Percentiles rank a stretch among this genome's conserved stretches.
Evolutionary conservation across 2,797 vertebrate species (phyloP).

Genomic region (Rhyacichthys aspro): DNA sequence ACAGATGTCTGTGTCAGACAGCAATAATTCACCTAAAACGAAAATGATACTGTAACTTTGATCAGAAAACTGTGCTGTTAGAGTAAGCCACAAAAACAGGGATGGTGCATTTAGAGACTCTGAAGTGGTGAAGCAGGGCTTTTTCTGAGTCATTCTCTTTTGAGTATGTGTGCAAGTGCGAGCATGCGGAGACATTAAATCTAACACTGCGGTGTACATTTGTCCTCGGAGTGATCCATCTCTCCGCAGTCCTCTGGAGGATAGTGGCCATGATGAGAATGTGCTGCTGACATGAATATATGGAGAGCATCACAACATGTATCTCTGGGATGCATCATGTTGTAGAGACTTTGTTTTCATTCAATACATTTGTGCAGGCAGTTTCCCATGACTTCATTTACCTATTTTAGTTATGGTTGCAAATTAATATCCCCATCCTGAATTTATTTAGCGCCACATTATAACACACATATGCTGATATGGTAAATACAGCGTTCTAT

Average conservation of each 20-base stretch:
- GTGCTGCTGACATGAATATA: constrained; percentile 40
- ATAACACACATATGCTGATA: too few species aligned
- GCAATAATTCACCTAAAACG: constrained; percentile 26
- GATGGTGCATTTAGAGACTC: too few species aligned
- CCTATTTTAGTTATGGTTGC: too few species aligned
- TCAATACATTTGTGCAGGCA: background rate
- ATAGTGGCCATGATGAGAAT: constrained; percentile 33
- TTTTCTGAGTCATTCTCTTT: constrained; percentile 1
- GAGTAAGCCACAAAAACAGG: background rate
- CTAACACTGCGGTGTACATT: background rate
- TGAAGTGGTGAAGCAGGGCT: background rate
- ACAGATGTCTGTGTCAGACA: constrained; percentile 58
- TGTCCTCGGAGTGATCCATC: constrained; percentile 8
- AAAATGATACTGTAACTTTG: constrained; percentile 42
- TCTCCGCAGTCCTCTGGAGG: constrained; percentile 7
- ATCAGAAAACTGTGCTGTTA: background rate
- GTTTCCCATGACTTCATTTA: too few species aligned
- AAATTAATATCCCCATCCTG: too few species aligned
- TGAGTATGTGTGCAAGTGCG: constrained; percentile 5
- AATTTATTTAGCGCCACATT: too few species aligned
- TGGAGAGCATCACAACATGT: constrained; percentile 20
- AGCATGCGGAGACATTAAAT: constrained; percentile 20
- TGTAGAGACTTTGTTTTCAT: background rate
- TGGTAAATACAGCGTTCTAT: too few species aligned
- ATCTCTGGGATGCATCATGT: background rate